Conservation (phyloP, 2,113 vertebrate species). For the Rhabdornis inornatus region DNA sequence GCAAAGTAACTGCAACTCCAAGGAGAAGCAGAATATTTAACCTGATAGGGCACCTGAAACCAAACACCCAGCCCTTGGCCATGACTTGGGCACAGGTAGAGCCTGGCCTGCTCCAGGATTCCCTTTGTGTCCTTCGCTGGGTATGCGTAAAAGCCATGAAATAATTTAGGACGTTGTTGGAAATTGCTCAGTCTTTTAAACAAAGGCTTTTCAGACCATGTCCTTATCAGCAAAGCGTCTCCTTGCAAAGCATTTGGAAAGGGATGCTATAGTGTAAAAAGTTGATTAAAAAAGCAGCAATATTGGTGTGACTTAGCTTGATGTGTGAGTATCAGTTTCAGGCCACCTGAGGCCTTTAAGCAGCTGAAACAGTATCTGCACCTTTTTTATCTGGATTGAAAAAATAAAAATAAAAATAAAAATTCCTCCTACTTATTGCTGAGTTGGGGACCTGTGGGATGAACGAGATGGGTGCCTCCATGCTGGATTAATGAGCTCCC, state of each 20-base stretch:
- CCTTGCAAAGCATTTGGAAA: background rate
- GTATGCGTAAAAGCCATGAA: fast-evolving
- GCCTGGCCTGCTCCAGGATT: background rate
- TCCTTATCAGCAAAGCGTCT: background rate
- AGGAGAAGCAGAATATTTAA: background rate
- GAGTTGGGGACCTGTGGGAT: fast-evolving
- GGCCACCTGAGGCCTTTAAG: background rate
- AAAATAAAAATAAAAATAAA: background rate
- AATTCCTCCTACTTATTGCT: slow-evolving; percentile 21
- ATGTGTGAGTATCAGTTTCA: background rate
- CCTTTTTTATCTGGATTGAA: background rate
- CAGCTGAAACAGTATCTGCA: background rate
- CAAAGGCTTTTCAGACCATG: background rate
- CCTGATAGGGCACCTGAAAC: background rate
- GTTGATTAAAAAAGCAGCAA: background rate
- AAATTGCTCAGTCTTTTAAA: background rate
- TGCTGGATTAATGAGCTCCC: background rate
- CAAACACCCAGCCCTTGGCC: background rate
- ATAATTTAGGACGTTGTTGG: background rate
- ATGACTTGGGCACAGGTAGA: background rate
- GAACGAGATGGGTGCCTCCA: fast-evolving
- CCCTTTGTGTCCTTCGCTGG: background rate
- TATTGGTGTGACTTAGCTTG: background rate
- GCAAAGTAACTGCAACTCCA: background rate
- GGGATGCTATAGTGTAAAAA: background rate